Evolutionary conservation across 2,888 invertebrate genomes (phyloP), one percentile per base, ranked within the genome.

Genomic region (Cremastinae sp.): DNA sequence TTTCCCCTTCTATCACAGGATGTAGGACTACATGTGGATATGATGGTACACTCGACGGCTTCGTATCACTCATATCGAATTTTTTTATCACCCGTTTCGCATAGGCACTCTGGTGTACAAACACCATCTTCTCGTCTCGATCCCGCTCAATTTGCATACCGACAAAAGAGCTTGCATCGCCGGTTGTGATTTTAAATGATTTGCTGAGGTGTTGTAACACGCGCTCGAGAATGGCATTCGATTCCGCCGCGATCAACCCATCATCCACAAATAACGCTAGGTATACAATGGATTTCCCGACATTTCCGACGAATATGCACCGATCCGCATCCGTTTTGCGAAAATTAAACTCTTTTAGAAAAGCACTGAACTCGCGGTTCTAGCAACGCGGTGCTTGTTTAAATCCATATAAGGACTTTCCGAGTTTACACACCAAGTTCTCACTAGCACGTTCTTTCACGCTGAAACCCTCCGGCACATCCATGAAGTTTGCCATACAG

Each of bases 331-430:
- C 47, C 7, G 16, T 7, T 2, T 14, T 41, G 5, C 10, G 14
- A 1, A 56, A 47, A 2, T 61, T 41, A 14, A 56, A 58, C 3
- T 14, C 2, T 1, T 7, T 12, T 12, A 82, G 59, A 55, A 79
- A 80, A 39, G 62, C 53, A 8, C 69, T 55, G 16, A 84, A 75
- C 37, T 69, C 80, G 7, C 70, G 49, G 51, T 84, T 82, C 80
- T 82, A 83, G 20, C 72, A 64, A 51, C 80, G 75, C 28, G 82
- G 80, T 10, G 83, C 79, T 78, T 84, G 82, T 55, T 83, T 85
- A 7, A 84, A 56, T 8, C 84, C 82, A 70, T 84, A 85, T 9
- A 84, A 62, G 47, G 81, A 80, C 66, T 79, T 83, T 10, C 69
- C 77, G n/a, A 84, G 51, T 37, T 65, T 68, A 39, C 82, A 81